These are phyloP conservation scores for Lasioglossum malachurum DNA, from an alignment of 2,888 invertebrate species.

Conservation along the genomic window DNA sequence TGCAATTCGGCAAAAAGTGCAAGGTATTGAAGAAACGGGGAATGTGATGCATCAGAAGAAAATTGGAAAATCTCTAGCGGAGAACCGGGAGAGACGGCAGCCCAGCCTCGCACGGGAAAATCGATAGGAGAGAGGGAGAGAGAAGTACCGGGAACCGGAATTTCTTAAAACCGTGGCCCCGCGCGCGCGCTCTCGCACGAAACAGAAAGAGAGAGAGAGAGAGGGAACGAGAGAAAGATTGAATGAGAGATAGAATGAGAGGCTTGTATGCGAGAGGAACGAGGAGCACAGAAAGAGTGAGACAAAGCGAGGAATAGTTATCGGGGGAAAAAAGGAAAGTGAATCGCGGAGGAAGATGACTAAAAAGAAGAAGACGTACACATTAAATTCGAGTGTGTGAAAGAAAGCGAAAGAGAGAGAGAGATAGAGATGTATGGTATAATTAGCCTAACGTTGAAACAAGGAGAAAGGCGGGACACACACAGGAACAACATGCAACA, in stretches of 20 bases:
- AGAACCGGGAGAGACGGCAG: constrained; percentile 10
- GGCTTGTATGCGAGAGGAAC: constrained; percentile 13
- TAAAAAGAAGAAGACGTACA: background rate
- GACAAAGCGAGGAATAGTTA: constrained; percentile 27
- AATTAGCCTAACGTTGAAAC: constrained; percentile 50
- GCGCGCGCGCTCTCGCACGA: constrained; percentile 26
- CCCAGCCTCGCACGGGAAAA: constrained; percentile 42
- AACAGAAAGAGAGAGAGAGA: constrained; percentile 20
- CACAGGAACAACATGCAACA: constrained; percentile 11
- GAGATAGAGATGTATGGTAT: constrained; percentile 45
- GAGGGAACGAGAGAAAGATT: constrained; percentile 18
- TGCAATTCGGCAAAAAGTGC: background rate
- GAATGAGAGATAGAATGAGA: constrained; percentile 31
- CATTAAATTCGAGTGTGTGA: background rate
- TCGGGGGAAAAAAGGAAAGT: background rate
- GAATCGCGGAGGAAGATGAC: constrained; percentile 14
- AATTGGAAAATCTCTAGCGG: constrained; percentile 8
- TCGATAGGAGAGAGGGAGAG: constrained; percentile 45
- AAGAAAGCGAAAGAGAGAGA: too few species aligned
- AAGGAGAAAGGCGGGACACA: background rate
- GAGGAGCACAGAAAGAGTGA: constrained; percentile 19
- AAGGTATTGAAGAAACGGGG: background rate
- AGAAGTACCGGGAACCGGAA: constrained; percentile 34
- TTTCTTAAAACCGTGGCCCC: constrained; percentile 43
- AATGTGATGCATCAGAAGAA: background rate